Conservation (phyloP, 2,113 vertebrate genomes). For the Psittacula cyanocephala region DNA sequence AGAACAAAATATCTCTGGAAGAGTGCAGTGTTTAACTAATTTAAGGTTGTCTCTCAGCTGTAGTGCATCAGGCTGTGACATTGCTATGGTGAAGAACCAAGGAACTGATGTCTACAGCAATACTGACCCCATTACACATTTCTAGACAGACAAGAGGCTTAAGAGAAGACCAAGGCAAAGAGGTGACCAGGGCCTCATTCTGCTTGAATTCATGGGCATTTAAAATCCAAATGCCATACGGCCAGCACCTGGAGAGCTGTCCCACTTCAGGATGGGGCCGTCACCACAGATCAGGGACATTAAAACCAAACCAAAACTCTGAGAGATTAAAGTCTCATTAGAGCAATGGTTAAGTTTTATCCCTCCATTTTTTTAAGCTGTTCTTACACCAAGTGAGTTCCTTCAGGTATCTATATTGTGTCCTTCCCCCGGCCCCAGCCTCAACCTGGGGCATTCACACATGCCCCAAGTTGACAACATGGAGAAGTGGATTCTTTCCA, state of each 20-base stretch:
- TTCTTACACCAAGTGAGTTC: neutral
- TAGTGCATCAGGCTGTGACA: no score
- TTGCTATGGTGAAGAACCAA: neutral
- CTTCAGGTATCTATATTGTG: no score
- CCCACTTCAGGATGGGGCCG: neutral
- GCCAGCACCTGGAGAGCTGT: neutral
- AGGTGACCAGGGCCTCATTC: neutral
- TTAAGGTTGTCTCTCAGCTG: neutral
- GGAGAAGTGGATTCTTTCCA: no score
- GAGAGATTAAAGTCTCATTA: no score
- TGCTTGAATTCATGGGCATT: fast-evolving
- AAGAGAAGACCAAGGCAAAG: neutral
- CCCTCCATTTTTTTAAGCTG: neutral
- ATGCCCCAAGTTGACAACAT: no score
- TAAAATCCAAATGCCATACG: fast-evolving
- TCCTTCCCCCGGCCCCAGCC: no score
- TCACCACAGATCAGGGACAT: neutral
- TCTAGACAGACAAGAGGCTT: neutral
- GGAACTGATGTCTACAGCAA: no score
- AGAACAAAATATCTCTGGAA: neutral
- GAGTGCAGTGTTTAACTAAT: no score
- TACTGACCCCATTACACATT: neutral
- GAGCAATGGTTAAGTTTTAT: neutral
- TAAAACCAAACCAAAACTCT: neutral
- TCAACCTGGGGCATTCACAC: no score